phyloP scores from a whole-genome alignment of 2,888 invertebrate genomes.

The Gandaritis pyraliata region DNA sequence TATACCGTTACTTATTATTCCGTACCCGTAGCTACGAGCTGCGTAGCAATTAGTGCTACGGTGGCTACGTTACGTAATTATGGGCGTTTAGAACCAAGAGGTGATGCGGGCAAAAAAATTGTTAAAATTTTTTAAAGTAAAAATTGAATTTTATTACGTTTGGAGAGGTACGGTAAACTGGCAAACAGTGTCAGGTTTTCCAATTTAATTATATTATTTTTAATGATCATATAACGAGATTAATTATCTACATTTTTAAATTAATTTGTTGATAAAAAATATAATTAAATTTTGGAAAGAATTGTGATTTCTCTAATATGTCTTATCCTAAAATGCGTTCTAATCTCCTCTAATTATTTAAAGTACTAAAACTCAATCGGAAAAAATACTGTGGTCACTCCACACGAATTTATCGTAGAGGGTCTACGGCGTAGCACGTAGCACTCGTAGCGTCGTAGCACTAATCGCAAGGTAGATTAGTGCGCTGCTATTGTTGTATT shows the following conservation, averaged over 20 bases:
- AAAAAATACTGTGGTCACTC: not conserved
- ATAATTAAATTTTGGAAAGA: too few species aligned
- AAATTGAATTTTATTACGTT: slow-evolving; percentile 29
- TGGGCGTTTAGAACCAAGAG: slow-evolving; percentile 59
- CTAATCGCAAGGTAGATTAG: slow-evolving; percentile 73
- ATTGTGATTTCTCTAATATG: too few species aligned
- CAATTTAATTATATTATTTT: slow-evolving; percentile 1
- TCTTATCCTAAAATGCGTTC: too few species aligned
- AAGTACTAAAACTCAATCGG: too few species aligned
- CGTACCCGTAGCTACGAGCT: slow-evolving; percentile 59
- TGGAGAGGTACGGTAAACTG: slow-evolving; percentile 14
- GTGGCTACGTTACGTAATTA: slow-evolving; percentile 72
- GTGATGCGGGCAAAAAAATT: slow-evolving; percentile 34
- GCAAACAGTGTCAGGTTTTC: slow-evolving; percentile 9
- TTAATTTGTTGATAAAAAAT: not conserved
- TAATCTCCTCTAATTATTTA: too few species aligned
- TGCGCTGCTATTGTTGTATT: slow-evolving; percentile 52
- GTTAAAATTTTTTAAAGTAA: slow-evolving; percentile 26
- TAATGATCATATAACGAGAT: not conserved
- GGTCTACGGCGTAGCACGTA: slow-evolving; percentile 31
- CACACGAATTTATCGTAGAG: slow-evolving; percentile 24
- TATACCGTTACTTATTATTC: slow-evolving; percentile 40
- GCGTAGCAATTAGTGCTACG: slow-evolving; percentile 82
- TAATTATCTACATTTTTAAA: not conserved
- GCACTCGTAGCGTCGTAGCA: slow-evolving; percentile 57